Evolutionary conservation across 2,113 vertebrate species (phyloP).

Genomic region (Climacteris rufus): DNA sequence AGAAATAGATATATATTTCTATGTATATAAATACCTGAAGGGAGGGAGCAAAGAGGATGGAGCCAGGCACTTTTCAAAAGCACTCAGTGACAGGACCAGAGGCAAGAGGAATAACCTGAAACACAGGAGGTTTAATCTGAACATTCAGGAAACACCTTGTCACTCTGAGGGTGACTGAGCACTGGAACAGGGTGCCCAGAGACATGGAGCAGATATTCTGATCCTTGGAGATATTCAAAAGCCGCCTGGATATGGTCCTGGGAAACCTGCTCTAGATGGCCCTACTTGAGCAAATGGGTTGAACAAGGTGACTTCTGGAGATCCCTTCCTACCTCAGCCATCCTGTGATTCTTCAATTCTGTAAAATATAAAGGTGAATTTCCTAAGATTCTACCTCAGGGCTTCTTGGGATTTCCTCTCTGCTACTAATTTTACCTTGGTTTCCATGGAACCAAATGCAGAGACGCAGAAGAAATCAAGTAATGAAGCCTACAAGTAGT

Average conservation of each 20-base stretch:
- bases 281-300: not conserved
- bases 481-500: conserved; percentile 45
- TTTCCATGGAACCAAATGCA: conserved; percentile 58
- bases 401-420: conserved; percentile 45
- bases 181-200: not conserved
- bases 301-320: not conserved
- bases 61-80: not conserved
- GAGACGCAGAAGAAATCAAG: conserved; percentile 34
- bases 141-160: not conserved
- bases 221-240: not conserved
- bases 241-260: rapidly evolving
- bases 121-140: not conserved
- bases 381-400: not conserved
- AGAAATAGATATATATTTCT: not conserved
- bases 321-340: not conserved
- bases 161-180: not conserved
- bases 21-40: not conserved
- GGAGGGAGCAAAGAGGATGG: not conserved
- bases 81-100: not conserved
- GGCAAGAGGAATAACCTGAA: not conserved
- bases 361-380: not conserved
- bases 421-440: conserved; percentile 63
- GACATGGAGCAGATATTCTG: not conserved
- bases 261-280: not conserved
- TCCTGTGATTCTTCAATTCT: not conserved